Evolutionary conservation across 1,140 invertebrate genomes (phyloP), one percentile per base, ranked within the genome.

Genomic region (Dolichoris vasculosae): DNA sequence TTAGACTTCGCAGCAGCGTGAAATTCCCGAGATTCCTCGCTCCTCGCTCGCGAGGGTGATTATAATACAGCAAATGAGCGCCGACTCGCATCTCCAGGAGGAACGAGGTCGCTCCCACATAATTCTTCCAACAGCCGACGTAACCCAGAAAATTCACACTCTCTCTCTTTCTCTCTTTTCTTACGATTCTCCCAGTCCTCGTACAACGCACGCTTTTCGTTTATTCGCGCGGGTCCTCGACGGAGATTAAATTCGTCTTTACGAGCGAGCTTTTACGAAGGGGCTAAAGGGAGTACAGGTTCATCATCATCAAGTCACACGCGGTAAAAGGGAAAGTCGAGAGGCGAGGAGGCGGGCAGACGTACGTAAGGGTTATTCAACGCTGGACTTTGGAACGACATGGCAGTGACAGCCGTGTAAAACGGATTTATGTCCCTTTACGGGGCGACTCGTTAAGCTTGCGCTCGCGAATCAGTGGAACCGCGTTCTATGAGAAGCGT

Each of bases 221-320:
- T 88, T 91, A 88, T 89, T 81, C 86, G 73, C 86, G 77, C 76
- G 82, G 73, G 26, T 75, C 77, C 46, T 17, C 73, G 59, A 75
- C 85, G 85, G 87, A 89, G 89, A 92, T 92, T 91, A 92, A 91
- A 91, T 90, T 90, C 90, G 89, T 90, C 90, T 92, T 92, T 92
- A 92, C 90, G 91, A 92, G 90, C 89, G 86, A 91, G 88, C 88
- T 90, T 90, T 89, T 90, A 88, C 88, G 89, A 85, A 86, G 71
- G 84, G 87, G 79, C 30, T 30, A 55, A 84, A 78, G 86, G 83
- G 88, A 78, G 88, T 88, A 88, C 88, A 91, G 91, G 90, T 93
- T 93, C 91, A 92, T 93, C 91, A 92, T 92, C 92, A 92, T 93
- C 91, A 92, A 91, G 89, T 88, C 89, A 88, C 88, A 84, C 79